These are phyloP conservation scores for Platichthys flesus DNA, from an alignment of 2,113 vertebrate genomes.

Conservation along the genomic window DNA sequence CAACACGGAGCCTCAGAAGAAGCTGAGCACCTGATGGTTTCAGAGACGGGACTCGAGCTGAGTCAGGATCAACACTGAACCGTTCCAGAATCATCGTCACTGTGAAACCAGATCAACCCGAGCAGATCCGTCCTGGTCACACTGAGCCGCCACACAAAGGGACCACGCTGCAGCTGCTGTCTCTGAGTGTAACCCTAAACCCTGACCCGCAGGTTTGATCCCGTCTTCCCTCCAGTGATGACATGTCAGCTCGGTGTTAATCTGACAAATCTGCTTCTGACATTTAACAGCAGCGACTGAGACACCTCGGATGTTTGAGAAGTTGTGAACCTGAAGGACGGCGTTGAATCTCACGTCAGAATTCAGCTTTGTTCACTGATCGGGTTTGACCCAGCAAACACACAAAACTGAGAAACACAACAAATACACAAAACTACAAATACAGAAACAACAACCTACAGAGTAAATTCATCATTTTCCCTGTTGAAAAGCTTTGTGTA, in stretches of 20 bases:
- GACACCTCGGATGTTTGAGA: not conserved
- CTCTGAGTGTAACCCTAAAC: constrained; percentile 46
- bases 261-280: constrained; percentile 41
- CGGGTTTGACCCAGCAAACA: too few species aligned
- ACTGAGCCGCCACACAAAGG: constrained; percentile 12
- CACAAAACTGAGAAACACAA: too few species aligned
- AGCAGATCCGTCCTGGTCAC: not conserved
- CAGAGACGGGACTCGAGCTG: too few species aligned
- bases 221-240: constrained; percentile 23
- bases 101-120: constrained; percentile 7
- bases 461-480: not conserved
- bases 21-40: too few species aligned
- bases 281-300: constrained; percentile 36
- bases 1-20: too few species aligned
- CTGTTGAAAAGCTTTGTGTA: not conserved
- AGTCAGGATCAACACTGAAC: too few species aligned
- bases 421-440: too few species aligned
- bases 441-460: too few species aligned
- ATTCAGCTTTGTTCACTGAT: too few species aligned
- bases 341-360: not conserved
- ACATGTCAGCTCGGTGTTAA: constrained; percentile 50
- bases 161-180: constrained; percentile 28
- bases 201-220: constrained; percentile 23
- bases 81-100: not conserved
- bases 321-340: too few species aligned